Conservation (phyloP, 2,113 vertebrate species). For the Regulus satrapa region DNA sequence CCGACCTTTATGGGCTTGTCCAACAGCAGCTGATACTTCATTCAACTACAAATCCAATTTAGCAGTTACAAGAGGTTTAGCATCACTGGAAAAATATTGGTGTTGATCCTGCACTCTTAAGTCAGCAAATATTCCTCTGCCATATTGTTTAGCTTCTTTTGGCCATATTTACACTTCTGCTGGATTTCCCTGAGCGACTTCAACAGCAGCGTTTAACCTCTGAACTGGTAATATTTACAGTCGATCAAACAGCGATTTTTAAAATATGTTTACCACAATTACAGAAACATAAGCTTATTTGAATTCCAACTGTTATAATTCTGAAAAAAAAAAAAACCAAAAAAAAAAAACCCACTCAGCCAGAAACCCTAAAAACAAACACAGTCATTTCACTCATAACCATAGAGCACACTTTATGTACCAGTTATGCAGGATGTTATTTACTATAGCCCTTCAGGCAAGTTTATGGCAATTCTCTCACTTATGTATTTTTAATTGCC, state of each 20-base stretch:
- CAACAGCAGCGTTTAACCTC: constrained; percentile 53
- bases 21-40: constrained; percentile 85
- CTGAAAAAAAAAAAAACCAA: constrained; percentile 4
- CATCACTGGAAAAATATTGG: constrained; percentile 79
- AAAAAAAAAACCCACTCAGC: no score
- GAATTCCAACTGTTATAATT: neutral
- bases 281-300: constrained; percentile 25
- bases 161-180: constrained; percentile 58
- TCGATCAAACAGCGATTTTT: constrained; percentile 18
- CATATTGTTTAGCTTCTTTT: constrained; percentile 65
- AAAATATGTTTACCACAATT: constrained; percentile 28
- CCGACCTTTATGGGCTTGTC: constrained; percentile 82
- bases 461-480: constrained; percentile 19
- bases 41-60: constrained; percentile 92
- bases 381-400: constrained; percentile 23
- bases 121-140: constrained; percentile 70
- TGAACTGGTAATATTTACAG: constrained; percentile 47
- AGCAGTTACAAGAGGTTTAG: constrained; percentile 82
- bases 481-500: neutral
- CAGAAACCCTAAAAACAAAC: constrained; percentile 15
- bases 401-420: neutral
- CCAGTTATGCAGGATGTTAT: neutral
- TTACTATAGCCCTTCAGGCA: constrained; percentile 23
- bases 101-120: constrained; percentile 73
- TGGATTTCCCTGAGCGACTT: constrained; percentile 39